These are phyloP conservation scores for Hylaeus volcanicus DNA, from an alignment of 1,140 invertebrate genomes.

Conservation along the genomic window DNA sequence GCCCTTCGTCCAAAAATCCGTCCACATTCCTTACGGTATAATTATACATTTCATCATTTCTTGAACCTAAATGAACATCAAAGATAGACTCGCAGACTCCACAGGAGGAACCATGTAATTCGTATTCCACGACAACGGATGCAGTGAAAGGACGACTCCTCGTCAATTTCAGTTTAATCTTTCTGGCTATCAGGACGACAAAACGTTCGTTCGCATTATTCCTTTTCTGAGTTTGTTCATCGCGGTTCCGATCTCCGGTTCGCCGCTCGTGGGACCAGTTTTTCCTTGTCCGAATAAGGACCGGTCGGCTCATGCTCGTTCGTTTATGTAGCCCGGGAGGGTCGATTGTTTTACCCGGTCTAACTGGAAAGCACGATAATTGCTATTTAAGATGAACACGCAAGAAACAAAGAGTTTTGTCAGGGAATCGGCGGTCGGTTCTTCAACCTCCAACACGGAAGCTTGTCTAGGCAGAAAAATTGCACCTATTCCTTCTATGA, in stretches of 20 bases:
- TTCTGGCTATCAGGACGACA: constrained; percentile 43
- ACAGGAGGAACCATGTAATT: not conserved
- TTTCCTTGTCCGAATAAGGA: constrained; percentile 60
- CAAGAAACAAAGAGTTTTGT: constrained; percentile 51
- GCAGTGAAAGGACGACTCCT: not conserved
- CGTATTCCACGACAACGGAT: not conserved
- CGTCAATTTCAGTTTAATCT: constrained; percentile 45
- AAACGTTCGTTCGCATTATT: constrained; percentile 38
- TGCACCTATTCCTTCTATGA: not conserved
- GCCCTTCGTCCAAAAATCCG: too few relatives aligned
- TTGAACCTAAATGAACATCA: too few relatives aligned
- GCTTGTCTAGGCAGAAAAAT: constrained; percentile 5
- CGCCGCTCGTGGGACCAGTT: constrained; percentile 55
- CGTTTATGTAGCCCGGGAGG: constrained; percentile 45
- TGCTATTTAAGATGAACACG: constrained; percentile 57
- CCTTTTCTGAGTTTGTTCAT: constrained; percentile 53
- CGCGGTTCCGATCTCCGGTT: constrained; percentile 40
- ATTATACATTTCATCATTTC: too few relatives aligned
- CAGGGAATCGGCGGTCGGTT: constrained; percentile 9
- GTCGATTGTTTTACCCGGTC: constrained; percentile 59
- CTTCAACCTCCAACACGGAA: constrained; percentile 23
- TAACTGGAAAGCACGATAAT: constrained; percentile 66
- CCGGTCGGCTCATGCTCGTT: constrained; percentile 54
- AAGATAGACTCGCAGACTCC: too few relatives aligned
- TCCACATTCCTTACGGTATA: too few relatives aligned